Evolutionary conservation across 1,140 invertebrate species (phyloP), one percentile per base, ranked within the genome.

Genomic region (Meloidogyne exigua): DNA sequence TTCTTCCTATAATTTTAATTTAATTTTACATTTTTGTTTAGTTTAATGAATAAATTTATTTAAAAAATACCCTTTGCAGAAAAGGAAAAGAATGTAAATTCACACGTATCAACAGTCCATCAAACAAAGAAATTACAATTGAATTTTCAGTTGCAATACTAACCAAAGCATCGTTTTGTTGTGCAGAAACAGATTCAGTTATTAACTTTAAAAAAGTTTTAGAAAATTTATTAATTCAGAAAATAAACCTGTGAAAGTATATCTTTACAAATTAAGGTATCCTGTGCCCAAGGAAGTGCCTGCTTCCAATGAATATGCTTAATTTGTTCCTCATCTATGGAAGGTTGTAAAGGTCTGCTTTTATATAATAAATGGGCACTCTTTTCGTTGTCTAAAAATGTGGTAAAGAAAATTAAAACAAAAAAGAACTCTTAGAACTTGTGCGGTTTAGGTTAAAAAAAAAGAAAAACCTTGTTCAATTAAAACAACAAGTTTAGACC

Each of bases 221-320:
- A 2, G 9, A 23, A 64, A 26, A 42, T n/a, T 72, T 5, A 11
- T n/a, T 28, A 32, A 32, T 2, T n/a, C 3, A 49, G 62, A 39
- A 28, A n/a, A 49, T 68, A 21, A 21, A 81, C 80, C 82, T 82
- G 80, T 21, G 65, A 49, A 65, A 81, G 84, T 42, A 81, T 81
- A 68, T 81, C 80, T 18, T 65, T 57, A 70, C 72, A 83, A 42
- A 81, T 81, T 62, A 81, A 32, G 1, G 81, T 76, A 28, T 81
- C 68, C 26, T 81, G 80, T 11, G 80, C 80, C 80, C 80, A 81
- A 44, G 83, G 79, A 36, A 81, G 32, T 23, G 80, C 82, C 36
- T 80, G 74, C 25, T 68, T 63, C 80, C 80, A 81, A 25, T 76
- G 80, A 23, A 81, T 62, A 67, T 80, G 63, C 68, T 66, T 73